phyloP scores from a whole-genome alignment of 2,797 vertebrate genomes.

The Carduelis carduelis region DNA sequence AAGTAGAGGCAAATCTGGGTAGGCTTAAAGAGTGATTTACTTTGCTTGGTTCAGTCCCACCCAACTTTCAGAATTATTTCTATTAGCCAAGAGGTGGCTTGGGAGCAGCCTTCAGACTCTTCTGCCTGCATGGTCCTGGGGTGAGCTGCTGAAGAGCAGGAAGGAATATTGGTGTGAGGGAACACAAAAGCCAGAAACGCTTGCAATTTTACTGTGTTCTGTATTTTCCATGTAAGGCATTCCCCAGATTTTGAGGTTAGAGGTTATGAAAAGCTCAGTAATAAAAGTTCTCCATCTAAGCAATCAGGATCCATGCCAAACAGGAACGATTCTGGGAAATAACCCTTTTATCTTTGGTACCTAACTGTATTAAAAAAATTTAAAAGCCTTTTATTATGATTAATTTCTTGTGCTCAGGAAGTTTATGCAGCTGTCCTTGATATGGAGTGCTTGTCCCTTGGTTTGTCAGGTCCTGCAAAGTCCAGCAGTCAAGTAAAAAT shows the following conservation, averaged over 20 bases:
- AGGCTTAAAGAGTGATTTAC: background rate
- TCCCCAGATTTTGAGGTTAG: conserved; percentile 55
- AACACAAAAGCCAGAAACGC: conserved; percentile 6
- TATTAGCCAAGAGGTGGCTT: background rate
- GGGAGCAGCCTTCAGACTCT: background rate
- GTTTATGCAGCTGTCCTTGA: conserved; percentile 58
- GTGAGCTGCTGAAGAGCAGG: background rate
- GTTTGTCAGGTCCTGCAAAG: conserved; percentile 10
- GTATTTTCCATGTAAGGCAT: conserved; percentile 31
- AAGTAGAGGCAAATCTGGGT: background rate
- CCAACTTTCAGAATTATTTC: background rate
- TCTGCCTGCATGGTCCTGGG: background rate
- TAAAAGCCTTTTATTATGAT: conserved; percentile 48
- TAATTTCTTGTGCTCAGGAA: conserved; percentile 53
- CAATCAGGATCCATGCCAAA: conserved; percentile 5
- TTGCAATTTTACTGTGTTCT: conserved; percentile 2
- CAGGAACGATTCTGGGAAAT: conserved; percentile 61
- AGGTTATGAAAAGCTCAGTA: conserved; percentile 56
- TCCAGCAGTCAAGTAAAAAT: conserved; percentile 28
- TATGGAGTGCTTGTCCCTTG: background rate
- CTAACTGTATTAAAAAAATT: conserved; percentile 25
- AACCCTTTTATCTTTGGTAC: conserved; percentile 56
- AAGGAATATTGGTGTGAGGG: conserved; percentile 5
- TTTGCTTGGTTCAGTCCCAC: background rate
- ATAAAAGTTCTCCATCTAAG: conserved; percentile 25